Evolutionary conservation across 2,113 vertebrate genomes (phyloP), one percentile per base, ranked within the genome.

Genomic region (Oenanthe oenanthe): DNA sequence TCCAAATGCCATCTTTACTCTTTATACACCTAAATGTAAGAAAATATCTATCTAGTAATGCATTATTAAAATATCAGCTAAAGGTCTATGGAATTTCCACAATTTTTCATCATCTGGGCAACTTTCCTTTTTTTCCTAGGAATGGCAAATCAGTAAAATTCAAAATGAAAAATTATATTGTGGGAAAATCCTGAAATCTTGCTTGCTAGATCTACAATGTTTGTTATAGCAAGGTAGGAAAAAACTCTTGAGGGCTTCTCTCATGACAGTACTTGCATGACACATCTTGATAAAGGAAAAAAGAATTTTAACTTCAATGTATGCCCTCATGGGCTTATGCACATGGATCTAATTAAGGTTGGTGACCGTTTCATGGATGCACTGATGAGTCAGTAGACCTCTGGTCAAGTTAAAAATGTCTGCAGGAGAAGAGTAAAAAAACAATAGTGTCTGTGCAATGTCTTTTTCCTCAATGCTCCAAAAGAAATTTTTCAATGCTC

Each of bases 401-500:
- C 25, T 81, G 53, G 36, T 62, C 3, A 10, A 72, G 50, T 54
- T 85, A 71, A 47, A 95, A 94, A 54, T 31, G 17, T 77, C 36
- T 93, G 51, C 24, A 89, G 72, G 51, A 88, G 48, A 78, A 78
- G 4, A 81, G 36, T 14, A 78, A 31, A 22, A 79, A 85, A 89
- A 85, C 74, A 73, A 53, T 57, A 68, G 7, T 68, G 15, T 65
- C 74, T 89, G 28, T 89, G 60, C 34, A 81, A 71, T n/a, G 32
- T 43, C 40, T 47, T 60, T 91, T 58, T 2, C 4, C 28, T 31
- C n/a, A 60, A 0, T 74, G 54, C 40, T 88, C 36, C 24, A 45
- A 40, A 93, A 94, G 16, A 13, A 91, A 21, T 56, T 89, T 93
- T 81, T 38, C 57, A 92, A 79, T 92, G 65, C 21, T 85, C 67